These are phyloP conservation scores for Latrodectus geometricus DNA, from an alignment of 1,140 invertebrate genomes.

Conservation along the genomic window DNA sequence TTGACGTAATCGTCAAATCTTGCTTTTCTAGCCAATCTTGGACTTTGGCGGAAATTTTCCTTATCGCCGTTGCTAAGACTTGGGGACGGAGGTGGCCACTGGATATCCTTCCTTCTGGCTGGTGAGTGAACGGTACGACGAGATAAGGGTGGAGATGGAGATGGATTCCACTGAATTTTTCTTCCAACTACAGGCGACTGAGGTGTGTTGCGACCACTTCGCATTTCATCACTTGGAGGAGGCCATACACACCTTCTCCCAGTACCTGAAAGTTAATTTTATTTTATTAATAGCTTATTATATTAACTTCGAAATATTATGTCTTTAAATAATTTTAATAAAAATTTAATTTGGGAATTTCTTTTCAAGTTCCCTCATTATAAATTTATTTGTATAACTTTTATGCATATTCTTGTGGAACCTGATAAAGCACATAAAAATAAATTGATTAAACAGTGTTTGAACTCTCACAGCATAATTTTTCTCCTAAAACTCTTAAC, in stretches of 20 bases:
- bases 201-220: constrained; percentile 41
- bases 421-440: too few species aligned
- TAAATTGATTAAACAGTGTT: too few species aligned
- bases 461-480: too few species aligned
- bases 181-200: constrained; percentile 30
- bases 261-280: constrained; percentile 10
- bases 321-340: too few species aligned
- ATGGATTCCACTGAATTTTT: constrained; percentile 56
- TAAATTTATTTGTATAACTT: too few species aligned
- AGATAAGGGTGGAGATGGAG: constrained; percentile 14
- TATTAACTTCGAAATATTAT: not conserved
- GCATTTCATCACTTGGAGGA: constrained; percentile 27
- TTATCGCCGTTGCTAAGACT: constrained; percentile 1
- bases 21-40: not conserved
- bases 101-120: constrained; percentile 38
- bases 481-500: too few species aligned
- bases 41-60: constrained; percentile 30
- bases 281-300: not conserved
- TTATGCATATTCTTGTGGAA: too few species aligned
- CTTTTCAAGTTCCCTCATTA: too few species aligned
- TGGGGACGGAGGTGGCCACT: constrained; percentile 55
- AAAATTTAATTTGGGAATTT: too few species aligned
- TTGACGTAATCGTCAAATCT: constrained; percentile 55
- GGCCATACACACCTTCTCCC: constrained; percentile 58
- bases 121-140: not conserved